phyloP scores from a whole-genome alignment of 2,797 vertebrate species.

The Garrulus glandarius region DNA sequence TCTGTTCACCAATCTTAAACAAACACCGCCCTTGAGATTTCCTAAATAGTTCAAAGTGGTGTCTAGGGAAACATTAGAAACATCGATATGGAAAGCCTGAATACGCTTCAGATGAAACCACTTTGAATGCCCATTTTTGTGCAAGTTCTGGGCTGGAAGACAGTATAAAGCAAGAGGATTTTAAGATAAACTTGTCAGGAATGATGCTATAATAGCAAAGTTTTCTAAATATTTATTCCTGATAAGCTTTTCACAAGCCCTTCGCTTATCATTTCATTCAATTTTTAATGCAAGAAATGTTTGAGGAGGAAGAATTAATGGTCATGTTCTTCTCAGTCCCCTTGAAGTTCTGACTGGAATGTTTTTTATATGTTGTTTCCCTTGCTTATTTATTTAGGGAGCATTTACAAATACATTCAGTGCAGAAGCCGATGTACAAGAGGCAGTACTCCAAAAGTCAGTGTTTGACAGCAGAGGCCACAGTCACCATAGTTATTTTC shows the following conservation, averaged over 20 bases:
- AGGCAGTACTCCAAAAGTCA: neutral
- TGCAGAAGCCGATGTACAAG: neutral
- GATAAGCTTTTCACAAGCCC: slow-evolving; percentile 16
- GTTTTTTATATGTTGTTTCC: neutral
- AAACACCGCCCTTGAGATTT: slow-evolving; percentile 29
- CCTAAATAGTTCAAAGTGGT: slow-evolving; percentile 39
- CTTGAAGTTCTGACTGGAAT: neutral
- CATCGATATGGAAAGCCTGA: slow-evolving; percentile 18
- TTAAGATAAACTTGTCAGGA: slow-evolving; percentile 41
- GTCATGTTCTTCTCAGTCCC: neutral
- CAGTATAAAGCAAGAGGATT: neutral
- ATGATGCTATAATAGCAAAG: neutral
- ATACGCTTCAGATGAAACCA: neutral
- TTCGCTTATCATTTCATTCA: neutral
- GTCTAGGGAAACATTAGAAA: slow-evolving; percentile 51
- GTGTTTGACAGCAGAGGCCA: neutral
- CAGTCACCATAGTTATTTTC: neutral
- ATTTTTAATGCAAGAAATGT: slow-evolving; percentile 24
- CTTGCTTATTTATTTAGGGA: neutral
- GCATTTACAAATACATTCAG: neutral
- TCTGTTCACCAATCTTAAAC: slow-evolving; percentile 44
- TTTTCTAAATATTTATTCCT: slow-evolving; percentile 52
- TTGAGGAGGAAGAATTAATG: slow-evolving; percentile 4
- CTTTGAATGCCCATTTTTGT: slow-evolving; percentile 43
- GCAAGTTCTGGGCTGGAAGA: neutral